These are phyloP conservation scores for Corbicula japonica DNA, from an alignment of 2,888 invertebrate genomes.

Conservation along the genomic window DNA sequence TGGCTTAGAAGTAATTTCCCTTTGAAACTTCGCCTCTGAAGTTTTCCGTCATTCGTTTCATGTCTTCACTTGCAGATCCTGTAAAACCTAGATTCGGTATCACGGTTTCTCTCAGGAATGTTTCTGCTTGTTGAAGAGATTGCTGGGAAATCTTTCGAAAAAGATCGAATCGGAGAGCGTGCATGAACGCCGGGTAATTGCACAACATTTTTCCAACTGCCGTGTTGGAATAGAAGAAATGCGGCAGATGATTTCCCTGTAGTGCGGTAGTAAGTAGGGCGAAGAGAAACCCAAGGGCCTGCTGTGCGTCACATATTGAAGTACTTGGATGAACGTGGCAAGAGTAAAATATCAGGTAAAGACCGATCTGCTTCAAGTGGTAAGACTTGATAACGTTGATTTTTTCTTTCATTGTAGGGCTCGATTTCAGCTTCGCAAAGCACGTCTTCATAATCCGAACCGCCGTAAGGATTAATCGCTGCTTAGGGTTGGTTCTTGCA, in stretches of 20 bases:
- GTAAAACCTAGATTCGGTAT: conserved; percentile 31
- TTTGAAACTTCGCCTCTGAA: too few relatives aligned
- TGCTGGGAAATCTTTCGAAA: conserved; percentile 38
- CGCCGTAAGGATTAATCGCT: conserved; percentile 65
- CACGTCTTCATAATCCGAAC: conserved; percentile 67
- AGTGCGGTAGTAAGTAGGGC: conserved; percentile 26
- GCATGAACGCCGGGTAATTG: conserved; percentile 5
- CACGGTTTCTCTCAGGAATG: conserved; percentile 43
- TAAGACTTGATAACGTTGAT: conserved; percentile 47
- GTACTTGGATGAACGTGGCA: too few relatives aligned
- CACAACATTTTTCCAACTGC: conserved; percentile 36
- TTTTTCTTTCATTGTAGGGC: conserved; percentile 2
- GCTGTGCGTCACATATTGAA: conserved; percentile 14
- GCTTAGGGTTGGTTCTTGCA: conserved; percentile 32
- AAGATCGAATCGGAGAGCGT: conserved; percentile 42
- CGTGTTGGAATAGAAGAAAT: conserved; percentile 58
- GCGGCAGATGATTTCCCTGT: too few relatives aligned
- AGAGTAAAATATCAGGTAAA: too few relatives aligned
- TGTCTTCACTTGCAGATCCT: neutral
- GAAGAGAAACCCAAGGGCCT: conserved; percentile 34
- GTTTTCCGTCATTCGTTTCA: too few relatives aligned
- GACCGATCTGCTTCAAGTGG: conserved; percentile 52
- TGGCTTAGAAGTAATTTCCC: too few relatives aligned
- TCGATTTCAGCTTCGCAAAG: conserved; percentile 37
- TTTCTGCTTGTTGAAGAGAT: conserved; percentile 48